Conservation (phyloP, 2,888 invertebrate species). For the Agrenia bidenticulata region DNA sequence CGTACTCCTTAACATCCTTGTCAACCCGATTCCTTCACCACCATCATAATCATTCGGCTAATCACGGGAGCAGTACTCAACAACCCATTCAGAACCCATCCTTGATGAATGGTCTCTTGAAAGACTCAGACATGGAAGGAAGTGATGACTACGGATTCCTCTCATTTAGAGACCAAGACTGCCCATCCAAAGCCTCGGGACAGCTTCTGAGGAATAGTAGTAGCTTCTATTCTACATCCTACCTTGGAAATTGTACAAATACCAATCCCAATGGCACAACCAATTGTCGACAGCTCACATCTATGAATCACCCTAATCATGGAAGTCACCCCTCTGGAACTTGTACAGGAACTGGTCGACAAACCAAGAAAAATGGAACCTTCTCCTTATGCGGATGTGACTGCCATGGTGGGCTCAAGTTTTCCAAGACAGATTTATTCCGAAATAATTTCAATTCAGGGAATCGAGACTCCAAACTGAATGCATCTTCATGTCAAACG, state of each 20-base stretch:
- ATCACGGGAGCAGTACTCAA: not conserved
- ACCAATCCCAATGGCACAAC: constrained; percentile 22
- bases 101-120: not conserved
- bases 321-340: not conserved
- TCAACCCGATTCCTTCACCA: constrained; percentile 44
- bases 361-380: constrained; percentile 1
- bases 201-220: constrained; percentile 9
- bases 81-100: not conserved
- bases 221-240: constrained; percentile 36
- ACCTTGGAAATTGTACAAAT: constrained; percentile 16
- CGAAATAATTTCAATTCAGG: constrained; percentile 15
- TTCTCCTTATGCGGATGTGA: constrained; percentile 43
- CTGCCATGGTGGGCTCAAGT: constrained; percentile 29
- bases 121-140: constrained; percentile 12
- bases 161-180: constrained; percentile 43
- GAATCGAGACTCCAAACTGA: constrained; percentile 34
- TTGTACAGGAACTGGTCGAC: not conserved
- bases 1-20: constrained; percentile 48
- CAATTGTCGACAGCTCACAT: not conserved
- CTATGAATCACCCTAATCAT: constrained; percentile 3
- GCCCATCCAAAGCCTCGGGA: constrained; percentile 31
- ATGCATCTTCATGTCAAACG: constrained; percentile 40
- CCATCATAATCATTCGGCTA: not conserved
- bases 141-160: constrained; percentile 49
- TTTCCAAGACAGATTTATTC: constrained; percentile 11